These are phyloP conservation scores for Drosophila acutilabella DNA, from an alignment of 2,888 invertebrate species.

Conservation along the genomic window DNA sequence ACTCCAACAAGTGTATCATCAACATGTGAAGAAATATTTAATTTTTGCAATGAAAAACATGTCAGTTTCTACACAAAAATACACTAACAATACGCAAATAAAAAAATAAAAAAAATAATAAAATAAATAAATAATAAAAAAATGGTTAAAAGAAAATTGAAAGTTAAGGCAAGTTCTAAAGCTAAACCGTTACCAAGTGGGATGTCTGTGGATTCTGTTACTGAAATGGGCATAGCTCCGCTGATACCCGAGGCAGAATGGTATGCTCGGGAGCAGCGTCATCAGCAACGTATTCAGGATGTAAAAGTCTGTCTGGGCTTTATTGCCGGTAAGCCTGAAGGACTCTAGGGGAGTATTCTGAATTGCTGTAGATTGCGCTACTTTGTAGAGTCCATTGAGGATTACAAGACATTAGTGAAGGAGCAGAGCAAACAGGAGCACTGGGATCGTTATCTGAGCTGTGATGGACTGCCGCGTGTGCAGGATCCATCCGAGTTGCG, in stretches of 20 bases:
- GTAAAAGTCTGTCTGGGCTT: conserved; percentile 51
- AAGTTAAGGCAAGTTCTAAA: background rate
- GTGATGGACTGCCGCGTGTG: conserved; percentile 73
- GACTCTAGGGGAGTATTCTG: background rate
- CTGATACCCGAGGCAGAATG: conserved; percentile 65
- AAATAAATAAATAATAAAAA: background rate
- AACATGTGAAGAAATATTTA: background rate
- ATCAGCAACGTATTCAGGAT: conserved; percentile 62
- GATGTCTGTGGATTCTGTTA: rapidly evolving
- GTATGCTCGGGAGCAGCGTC: conserved; percentile 46
- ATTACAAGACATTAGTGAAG: conserved; percentile 27
- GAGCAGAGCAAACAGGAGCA: conserved; percentile 28
- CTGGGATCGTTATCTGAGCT: conserved; percentile 75
- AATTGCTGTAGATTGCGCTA: too few relatives aligned
- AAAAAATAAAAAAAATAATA: conserved; percentile 11
- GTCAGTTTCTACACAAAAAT: background rate
- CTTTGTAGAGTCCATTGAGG: conserved; percentile 51
- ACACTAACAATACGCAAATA: background rate
- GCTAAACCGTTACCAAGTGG: background rate
- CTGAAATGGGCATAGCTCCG: background rate
- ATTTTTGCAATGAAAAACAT: background rate
- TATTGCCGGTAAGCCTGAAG: conserved; percentile 55
- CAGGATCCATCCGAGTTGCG: conserved; percentile 68
- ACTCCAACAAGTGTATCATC: too few relatives aligned
- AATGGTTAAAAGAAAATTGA: background rate